Base-by-base conservation (phyloP, 2,797 vertebrate species). In the Catamblyrhynchus diadema region DNA sequence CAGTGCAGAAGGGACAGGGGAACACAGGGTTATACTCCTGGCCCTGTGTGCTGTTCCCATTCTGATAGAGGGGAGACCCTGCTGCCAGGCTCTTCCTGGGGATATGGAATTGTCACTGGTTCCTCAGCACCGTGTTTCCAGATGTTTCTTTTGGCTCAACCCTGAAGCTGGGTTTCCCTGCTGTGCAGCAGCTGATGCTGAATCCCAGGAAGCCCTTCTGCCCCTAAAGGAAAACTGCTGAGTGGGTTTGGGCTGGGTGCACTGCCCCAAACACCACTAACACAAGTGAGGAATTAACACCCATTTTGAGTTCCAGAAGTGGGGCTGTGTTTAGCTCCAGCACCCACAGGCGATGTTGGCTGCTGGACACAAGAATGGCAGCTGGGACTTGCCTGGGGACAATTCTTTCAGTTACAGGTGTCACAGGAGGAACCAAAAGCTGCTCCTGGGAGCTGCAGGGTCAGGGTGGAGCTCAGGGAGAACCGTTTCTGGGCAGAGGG, bases 271-370 rank as follows among this genome's bases (percentile, higher is more conserved):
- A 7, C 1, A 2, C 41, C 21, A 4, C 20, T 54, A 47, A 17
- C 10, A 44, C 19, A 66, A 70, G n/a, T 4, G 17, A 33, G 51
- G 51, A 41, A 14, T 64, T 47, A 35, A 69, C 21, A 27, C 12
- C 2, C 3, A 2, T 24, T 73, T 42, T 39, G 28, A 69, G 44
- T 62, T 71, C 3, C 64, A 47, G 80, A 70, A 44, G 44, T 10
- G 2, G 6, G 47, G 30, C 45, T 64, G 71, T 10, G 19, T 48
- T 81, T n/a, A 60, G n/a, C 53, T 86, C 21, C 10, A 5, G 16
- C 35, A 13, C 48, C 32, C 35, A 1, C 1, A 0, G 22, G 60
- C 77, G 18, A 4, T 13, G 10, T 15, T 23, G 0, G 0, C 71
- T 71, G 84, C 78, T 50, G 30, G 67, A 9, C 39, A 32, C 59